Evolutionary conservation across 2,797 vertebrate genomes (phyloP).

Genomic region (Centroberyx gerrardi): DNA sequence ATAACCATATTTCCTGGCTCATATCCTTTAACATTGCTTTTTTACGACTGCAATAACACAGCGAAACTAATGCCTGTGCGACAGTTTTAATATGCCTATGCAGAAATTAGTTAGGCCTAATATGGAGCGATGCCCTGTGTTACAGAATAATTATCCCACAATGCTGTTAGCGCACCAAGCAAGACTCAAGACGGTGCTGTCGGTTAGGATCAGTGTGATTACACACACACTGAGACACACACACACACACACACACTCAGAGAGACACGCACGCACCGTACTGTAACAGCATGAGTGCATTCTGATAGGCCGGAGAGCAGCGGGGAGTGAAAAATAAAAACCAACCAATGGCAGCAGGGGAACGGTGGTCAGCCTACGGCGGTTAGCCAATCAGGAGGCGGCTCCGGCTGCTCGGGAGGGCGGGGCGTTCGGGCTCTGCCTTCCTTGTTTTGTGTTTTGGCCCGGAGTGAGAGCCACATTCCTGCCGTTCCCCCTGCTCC

Average conservation of each 20-base stretch:
- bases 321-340: constrained; percentile 51
- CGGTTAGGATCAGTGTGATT: constrained; percentile 56
- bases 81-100: constrained; percentile 29
- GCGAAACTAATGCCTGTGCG: constrained; percentile 2
- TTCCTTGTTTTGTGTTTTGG: constrained; percentile 72
- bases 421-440: constrained; percentile 41
- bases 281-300: constrained; percentile 49
- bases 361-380: constrained; percentile 31
- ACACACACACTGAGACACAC: constrained; percentile 51
- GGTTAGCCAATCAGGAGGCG: constrained; percentile 42
- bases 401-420: constrained; percentile 33
- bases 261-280: constrained; percentile 42
- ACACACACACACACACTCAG: constrained; percentile 56
- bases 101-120: constrained; percentile 39
- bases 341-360: constrained; percentile 48
- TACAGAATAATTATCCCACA: constrained; percentile 38
- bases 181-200: constrained; percentile 66
- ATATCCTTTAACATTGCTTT: background rate
- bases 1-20: constrained; percentile 11
- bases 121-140: constrained; percentile 27
- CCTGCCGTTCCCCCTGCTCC: constrained; percentile 65
- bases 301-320: constrained; percentile 62
- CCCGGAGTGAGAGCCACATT: constrained; percentile 64
- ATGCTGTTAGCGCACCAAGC: constrained; percentile 53
- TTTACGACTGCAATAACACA: constrained; percentile 18